phyloP scores from a whole-genome alignment of 1,140 invertebrate species.

The Zaprionus tsacasi region DNA sequence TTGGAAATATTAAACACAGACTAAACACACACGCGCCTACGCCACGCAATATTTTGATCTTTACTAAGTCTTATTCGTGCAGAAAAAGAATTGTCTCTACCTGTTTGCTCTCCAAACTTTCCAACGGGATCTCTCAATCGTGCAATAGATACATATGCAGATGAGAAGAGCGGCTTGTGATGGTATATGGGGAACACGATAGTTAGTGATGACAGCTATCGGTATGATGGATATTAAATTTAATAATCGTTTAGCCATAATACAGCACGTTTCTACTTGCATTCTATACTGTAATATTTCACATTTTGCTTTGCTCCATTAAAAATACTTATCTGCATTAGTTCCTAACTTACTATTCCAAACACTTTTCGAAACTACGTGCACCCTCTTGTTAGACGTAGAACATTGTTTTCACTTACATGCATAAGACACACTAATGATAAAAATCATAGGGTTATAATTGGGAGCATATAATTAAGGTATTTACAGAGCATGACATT shows the following conservation, averaged over 20 bases:
- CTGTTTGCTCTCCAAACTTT: neutral
- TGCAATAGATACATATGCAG: neutral
- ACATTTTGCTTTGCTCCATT: too few relatives aligned
- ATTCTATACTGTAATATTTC: too few relatives aligned
- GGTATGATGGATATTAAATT: neutral
- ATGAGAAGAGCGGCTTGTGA: neutral
- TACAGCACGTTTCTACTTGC: too few relatives aligned
- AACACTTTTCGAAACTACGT: neutral
- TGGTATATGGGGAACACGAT: neutral
- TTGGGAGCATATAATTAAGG: neutral
- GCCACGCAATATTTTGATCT: neutral
- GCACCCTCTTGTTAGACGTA: neutral
- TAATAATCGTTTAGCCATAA: neutral
- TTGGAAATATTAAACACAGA: neutral
- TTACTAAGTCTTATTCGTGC: neutral
- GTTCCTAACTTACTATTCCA: neutral
- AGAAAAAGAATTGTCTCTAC: neutral
- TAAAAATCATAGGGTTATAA: constrained; percentile 4
- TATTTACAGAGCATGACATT: constrained; percentile 7
- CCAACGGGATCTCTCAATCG: neutral
- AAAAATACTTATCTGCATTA: too few relatives aligned
- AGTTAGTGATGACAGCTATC: neutral
- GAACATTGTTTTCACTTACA: too few relatives aligned
- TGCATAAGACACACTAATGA: too few relatives aligned
- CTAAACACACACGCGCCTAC: neutral